A percentile compares a stretch with the other conserved stretches of the same genome.
phyloP scores from a whole-genome alignment of 2,113 vertebrate species.

The Atrichornis clamosus region DNA sequence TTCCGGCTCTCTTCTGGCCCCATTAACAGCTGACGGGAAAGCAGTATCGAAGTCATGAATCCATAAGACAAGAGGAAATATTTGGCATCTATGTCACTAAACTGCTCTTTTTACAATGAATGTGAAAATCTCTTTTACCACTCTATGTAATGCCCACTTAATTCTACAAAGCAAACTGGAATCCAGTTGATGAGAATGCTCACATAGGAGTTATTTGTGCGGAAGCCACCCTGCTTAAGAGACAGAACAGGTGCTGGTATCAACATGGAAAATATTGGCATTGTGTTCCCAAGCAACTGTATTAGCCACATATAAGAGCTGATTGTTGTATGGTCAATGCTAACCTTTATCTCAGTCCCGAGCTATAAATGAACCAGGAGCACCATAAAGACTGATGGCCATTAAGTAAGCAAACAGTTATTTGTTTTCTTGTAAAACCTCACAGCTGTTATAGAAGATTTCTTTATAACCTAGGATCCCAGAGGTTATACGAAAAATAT shows the following conservation, averaged over 20 bases:
- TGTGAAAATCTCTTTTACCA: not conserved
- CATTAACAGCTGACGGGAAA: not conserved
- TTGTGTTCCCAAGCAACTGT: slow-evolving; percentile 55
- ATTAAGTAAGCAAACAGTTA: slow-evolving; percentile 42
- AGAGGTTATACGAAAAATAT: not conserved
- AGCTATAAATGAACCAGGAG: not conserved
- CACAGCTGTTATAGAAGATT: slow-evolving; percentile 19
- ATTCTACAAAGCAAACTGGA: not conserved
- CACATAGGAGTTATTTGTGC: not conserved
- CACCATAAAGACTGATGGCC: not conserved
- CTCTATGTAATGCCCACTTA: not conserved
- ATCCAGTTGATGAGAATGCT: not conserved
- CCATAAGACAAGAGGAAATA: not conserved
- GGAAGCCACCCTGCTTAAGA: slow-evolving; percentile 1
- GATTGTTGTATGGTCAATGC: not conserved
- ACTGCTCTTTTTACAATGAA: not conserved
- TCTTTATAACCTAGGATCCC: not conserved
- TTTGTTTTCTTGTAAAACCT: slow-evolving; percentile 10
- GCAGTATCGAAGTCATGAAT: not conserved
- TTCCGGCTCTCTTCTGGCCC: not conserved
- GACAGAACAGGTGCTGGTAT: slow-evolving; percentile 32
- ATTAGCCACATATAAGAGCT: not conserved
- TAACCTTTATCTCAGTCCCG: slow-evolving; percentile 15
- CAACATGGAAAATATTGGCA: slow-evolving; percentile 22
- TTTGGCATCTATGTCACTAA: not conserved